These are phyloP conservation scores for Drosophila erecta DNA, from an alignment of 1,140 invertebrate genomes.

Conservation along the genomic window DNA sequence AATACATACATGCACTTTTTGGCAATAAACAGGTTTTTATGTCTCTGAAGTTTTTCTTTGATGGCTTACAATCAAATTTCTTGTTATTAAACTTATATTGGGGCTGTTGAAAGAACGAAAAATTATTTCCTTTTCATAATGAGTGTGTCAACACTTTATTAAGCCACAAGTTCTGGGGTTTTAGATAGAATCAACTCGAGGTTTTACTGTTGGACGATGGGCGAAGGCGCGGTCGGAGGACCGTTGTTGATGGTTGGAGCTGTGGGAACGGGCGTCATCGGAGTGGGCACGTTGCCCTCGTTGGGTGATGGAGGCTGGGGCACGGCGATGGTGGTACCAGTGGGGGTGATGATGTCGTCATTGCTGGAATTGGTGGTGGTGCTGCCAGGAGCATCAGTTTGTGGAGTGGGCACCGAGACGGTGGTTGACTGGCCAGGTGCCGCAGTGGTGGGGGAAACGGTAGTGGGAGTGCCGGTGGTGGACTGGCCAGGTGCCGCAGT, in stretches of 20 bases:
- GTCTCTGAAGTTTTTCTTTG: not conserved
- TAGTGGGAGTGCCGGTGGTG: not conserved
- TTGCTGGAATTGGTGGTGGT: conserved; percentile 8
- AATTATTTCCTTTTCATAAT: conserved; percentile 3
- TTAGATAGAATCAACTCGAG: not conserved
- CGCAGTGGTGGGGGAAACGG: conserved; percentile 5
- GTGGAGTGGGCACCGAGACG: not conserved
- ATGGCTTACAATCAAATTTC: not conserved
- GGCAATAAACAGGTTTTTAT: not conserved
- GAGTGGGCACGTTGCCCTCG: conserved; percentile 40
- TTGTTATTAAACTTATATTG: not conserved
- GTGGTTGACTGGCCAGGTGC: conserved; percentile 9
- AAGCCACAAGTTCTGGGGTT: not conserved
- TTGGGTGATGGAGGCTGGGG: conserved; percentile 59
- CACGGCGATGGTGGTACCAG: conserved; percentile 37
- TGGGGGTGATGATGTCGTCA: conserved; percentile 18
- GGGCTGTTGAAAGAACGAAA: not conserved
- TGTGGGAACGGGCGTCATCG: conserved; percentile 56
- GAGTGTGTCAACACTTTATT: conserved; percentile 34
- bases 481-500: not conserved
- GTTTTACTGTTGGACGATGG: not conserved
- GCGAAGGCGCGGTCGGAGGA: conserved; percentile 31
- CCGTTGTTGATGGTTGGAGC: conserved; percentile 14
- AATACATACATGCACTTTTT: not conserved
- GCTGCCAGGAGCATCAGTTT: conserved; percentile 10